Base-by-base conservation (phyloP, 2,888 invertebrate genomes). In the Idaea biselata region DNA sequence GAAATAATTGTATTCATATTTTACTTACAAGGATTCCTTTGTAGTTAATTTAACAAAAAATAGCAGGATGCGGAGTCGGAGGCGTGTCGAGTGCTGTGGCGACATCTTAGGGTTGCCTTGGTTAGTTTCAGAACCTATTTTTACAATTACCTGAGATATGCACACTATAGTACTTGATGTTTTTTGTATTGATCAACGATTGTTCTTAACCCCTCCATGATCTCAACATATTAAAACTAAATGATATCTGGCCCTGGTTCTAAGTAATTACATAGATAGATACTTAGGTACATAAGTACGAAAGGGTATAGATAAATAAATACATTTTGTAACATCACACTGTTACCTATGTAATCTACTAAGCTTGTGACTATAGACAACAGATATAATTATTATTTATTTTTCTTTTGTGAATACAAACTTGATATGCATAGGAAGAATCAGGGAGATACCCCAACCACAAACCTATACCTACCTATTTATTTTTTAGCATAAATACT, bases 41-140 rank as follows among this genome's bases (percentile, higher is more conserved):
- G 77, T 83, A 78, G 80, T 75, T 86, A 85, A 86, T 87, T 87
- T 86, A 75, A 83, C 83, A 88, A 88, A 89, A 87, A 88, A 85
- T 74, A 81, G 78, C 89, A 89, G 88, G 89, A 89, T 88, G 87
- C 79, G 81, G 80, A 85, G 85, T 85, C 75, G 81, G 76, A 87
- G 88, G 88, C 87, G 87, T 87, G 86, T 85, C 88, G 85, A 83
- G 81, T 80, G 77, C 81, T 78, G 73, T 71, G 80, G 79, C 78
- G 76, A 73, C 70, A 71, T 70, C 68, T 67, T 77, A 81, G 79
- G 80, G 82, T 67, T 81, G 79, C 60, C 73, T 63, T 14, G 44
- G 44, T 25, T 25, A 25, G 44, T 8, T 8, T 44, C 14, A 44
- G 44, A 44, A 44, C 11, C 8, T 44, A 44, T 14, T 44, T 44